Conservation (phyloP, 2,113 vertebrate genomes). For the Apus apus region DNA sequence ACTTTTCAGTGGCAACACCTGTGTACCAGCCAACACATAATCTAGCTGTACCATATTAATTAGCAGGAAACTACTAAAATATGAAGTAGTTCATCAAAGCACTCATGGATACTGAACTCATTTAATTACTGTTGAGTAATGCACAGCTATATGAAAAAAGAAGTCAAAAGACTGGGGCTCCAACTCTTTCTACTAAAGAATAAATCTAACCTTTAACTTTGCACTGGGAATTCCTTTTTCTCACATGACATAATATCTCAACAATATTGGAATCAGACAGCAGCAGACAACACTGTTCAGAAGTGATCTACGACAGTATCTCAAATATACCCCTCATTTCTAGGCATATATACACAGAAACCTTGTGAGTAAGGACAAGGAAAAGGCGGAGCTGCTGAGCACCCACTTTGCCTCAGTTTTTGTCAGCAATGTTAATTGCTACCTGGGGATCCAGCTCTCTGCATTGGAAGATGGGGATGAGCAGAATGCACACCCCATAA, state of each 20-base stretch:
- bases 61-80: constrained; percentile 2
- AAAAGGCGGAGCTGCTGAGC: too few species aligned
- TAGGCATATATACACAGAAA: neutral
- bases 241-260: neutral
- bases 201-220: neutral
- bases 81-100: neutral
- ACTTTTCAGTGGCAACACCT: neutral
- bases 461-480: too few species aligned
- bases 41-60: neutral
- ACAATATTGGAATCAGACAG: neutral
- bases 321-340: neutral
- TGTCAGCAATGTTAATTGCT: too few species aligned
- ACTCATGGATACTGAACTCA: neutral
- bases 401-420: too few species aligned
- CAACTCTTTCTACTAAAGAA: neutral
- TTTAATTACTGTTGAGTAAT: neutral
- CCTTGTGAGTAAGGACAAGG: too few species aligned
- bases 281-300: neutral
- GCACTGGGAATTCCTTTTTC: neutral
- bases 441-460: too few species aligned
- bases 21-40: neutral
- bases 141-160: neutral
- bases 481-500: too few species aligned
- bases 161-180: neutral
- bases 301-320: neutral